Conservation (phyloP, 2,888 invertebrate species). For the Lamellibrachia columna region DNA sequence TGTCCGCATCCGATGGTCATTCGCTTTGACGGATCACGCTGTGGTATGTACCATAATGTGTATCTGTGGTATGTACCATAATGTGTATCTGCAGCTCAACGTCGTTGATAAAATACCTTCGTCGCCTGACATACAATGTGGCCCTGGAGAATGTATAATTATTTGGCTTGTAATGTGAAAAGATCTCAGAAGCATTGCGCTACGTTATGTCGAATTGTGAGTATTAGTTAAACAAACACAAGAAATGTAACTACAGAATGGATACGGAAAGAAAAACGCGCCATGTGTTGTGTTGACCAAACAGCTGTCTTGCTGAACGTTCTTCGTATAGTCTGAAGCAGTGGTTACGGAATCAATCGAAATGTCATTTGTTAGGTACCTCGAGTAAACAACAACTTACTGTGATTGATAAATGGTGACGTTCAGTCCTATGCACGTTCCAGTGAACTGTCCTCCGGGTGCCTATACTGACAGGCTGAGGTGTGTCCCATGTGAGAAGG, state of each 20-base stretch:
- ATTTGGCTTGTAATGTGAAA: background rate
- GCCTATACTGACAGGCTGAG: background rate
- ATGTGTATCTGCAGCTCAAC: background rate
- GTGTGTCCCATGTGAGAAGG: background rate
- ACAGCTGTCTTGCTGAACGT: background rate
- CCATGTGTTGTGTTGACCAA: background rate
- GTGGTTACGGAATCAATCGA: background rate
- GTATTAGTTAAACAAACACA: background rate
- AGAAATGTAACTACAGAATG: background rate
- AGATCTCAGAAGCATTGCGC: background rate
- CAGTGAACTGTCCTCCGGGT: background rate
- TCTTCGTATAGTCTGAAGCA: background rate
- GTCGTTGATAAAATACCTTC: background rate
- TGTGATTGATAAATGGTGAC: no score
- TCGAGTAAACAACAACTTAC: no score
- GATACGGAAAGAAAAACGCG: background rate
- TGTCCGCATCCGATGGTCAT: background rate
- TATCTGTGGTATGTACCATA: background rate
- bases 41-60: background rate
- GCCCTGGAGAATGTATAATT: background rate
- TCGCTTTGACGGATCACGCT: background rate
- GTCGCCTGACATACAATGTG: background rate
- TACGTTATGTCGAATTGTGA: background rate
- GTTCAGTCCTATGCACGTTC: no score
- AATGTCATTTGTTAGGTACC: no score